Base-by-base conservation (phyloP, 2,797 vertebrate species). In the Myotis myotis region DNA sequence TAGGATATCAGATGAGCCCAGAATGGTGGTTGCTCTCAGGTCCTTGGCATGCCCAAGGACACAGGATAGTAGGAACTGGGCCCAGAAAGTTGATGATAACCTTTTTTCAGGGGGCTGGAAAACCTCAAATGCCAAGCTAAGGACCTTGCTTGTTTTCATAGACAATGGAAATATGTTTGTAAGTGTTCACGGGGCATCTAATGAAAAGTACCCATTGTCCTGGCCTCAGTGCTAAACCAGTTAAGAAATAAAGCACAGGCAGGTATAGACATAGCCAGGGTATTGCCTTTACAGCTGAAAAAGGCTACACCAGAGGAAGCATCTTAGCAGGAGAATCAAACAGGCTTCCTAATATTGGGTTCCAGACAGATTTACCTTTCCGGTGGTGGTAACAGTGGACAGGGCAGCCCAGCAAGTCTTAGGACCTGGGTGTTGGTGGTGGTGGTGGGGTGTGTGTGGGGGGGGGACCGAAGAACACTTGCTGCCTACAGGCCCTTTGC, bases 21-120 rank as follows among this genome's bases (percentile, higher is more conserved):
- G 3, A 0, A 0, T 30, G 16, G 16, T 13, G 5, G 22, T 15
- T 85, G 19, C 17, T 11, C 4, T 6, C 15, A 17, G 68, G 33
- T 22, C 28, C 12, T 8, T 6, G 33, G 51, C 20, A 4, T 25
- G 22, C 22, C 47, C 28, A 68, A 62, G 16, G 62, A 17, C 44
- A 80, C 22, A 38, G 57, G 5, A 0, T 11, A 68, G 12, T 7
- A 6, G 41, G 19, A 41, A 22, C 33, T 44, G 15, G 79, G n/a
- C 23, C 44, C 0, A 2, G 36, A 44, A 60, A 47, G 20, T 62
- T 86, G 62, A 10, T n/a, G 11, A 28, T 7, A 51, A 51, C 3
- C 10, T 60, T 4, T 13, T 66, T 66, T 12, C 4, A 9, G 23
- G 2, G 57, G 10, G 44, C 10, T 11, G 19, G 25, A 55, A 79